A percentile compares a stretch with the other conserved stretches of the same genome.
Evolutionary conservation across 2,797 vertebrate genomes (phyloP).

Genomic region (Ctenochaetus hawaiiensis): DNA sequence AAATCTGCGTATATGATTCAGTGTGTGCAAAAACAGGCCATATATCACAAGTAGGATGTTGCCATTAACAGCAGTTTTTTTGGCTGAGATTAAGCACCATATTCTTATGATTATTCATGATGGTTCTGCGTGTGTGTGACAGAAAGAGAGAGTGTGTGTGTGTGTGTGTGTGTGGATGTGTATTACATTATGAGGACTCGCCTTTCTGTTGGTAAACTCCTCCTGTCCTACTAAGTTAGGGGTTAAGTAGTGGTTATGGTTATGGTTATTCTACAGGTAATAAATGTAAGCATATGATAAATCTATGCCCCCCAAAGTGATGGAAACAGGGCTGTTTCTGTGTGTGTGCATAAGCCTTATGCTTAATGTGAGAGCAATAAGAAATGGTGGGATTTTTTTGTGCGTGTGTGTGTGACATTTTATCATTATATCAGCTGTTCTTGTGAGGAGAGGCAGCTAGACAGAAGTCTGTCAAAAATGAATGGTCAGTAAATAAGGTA

Average conservation of each 20-base stretch:
- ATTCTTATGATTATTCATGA: slow-evolving; percentile 60
- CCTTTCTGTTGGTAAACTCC: too few relatives aligned
- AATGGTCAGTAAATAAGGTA: background rate
- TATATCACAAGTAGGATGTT: slow-evolving; percentile 35
- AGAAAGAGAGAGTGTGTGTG: background rate
- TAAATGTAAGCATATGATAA: too few relatives aligned
- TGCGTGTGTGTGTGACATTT: slow-evolving; percentile 22
- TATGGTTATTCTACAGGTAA: too few relatives aligned
- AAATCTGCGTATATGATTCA: slow-evolving; percentile 16
- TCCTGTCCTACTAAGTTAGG: too few relatives aligned
- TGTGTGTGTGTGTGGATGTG: background rate
- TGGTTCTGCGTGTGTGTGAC: slow-evolving; percentile 11
- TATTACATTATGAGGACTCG: too few relatives aligned
- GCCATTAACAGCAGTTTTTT: slow-evolving; percentile 33
- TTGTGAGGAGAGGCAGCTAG: background rate
- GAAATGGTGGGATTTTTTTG: background rate
- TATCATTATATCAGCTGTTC: slow-evolving; percentile 29
- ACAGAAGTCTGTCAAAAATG: slow-evolving; percentile 5
- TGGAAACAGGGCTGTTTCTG: background rate
- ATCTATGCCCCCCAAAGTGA: too few relatives aligned
- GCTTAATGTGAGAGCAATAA: slow-evolving; percentile 30
- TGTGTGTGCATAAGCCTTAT: slow-evolving; percentile 4
- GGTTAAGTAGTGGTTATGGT: too few relatives aligned
- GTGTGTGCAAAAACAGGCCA: slow-evolving; percentile 12
- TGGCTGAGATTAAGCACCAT: slow-evolving; percentile 50